Conservation (phyloP, 2,888 invertebrate species). For the Trichacis sp. region DNA sequence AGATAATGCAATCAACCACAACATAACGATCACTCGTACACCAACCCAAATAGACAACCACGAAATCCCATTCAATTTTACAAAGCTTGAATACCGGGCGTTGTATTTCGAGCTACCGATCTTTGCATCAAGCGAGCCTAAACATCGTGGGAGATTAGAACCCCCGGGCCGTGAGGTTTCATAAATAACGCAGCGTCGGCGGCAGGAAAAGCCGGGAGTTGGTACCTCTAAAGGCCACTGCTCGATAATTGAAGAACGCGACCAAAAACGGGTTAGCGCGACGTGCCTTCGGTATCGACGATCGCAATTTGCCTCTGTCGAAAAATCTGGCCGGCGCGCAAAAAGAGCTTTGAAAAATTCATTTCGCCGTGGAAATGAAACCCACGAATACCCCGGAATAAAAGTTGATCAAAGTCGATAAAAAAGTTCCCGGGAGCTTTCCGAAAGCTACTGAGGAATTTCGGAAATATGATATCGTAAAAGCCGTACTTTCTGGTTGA, state of each 20-base stretch:
- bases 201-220: slow-evolving; percentile 21
- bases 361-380: background rate
- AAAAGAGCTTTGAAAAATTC: background rate
- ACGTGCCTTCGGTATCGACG: slow-evolving; percentile 27
- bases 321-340: background rate
- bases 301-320: slow-evolving; percentile 5
- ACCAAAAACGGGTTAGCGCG: slow-evolving; percentile 33
- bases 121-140: slow-evolving; percentile 33
- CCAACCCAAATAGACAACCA: too few relatives aligned
- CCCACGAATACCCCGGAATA: background rate
- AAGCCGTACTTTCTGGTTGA: background rate
- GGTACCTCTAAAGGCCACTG: slow-evolving; percentile 16
- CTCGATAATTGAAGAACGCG: slow-evolving; percentile 35
- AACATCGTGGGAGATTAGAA: slow-evolving; percentile 43
- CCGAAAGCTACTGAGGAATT: background rate
- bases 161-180: slow-evolving; percentile 38
- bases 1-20: too few relatives aligned
- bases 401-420: background rate
- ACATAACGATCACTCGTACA: too few relatives aligned
- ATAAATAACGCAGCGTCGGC: slow-evolving; percentile 39
- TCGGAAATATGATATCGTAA: background rate
- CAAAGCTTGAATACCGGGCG: slow-evolving; percentile 30
- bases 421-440: background rate
- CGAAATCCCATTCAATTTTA: slow-evolving; percentile 27
- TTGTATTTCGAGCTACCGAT: slow-evolving; percentile 29